These are phyloP conservation scores for Meloidogyne exigua DNA, from an alignment of 1,140 invertebrate species.

Conservation along the genomic window DNA sequence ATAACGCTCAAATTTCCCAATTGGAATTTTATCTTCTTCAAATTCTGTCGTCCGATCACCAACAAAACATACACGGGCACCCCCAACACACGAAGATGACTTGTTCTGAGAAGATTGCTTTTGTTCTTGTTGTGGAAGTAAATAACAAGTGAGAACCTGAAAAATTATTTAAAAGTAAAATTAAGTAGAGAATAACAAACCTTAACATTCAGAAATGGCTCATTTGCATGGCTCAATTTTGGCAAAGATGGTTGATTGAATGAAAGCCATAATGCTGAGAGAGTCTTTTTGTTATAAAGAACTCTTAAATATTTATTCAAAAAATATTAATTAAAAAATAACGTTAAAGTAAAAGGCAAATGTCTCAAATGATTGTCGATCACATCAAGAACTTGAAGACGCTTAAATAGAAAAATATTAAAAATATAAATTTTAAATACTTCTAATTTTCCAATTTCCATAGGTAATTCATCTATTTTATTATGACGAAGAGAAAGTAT, in stretches of 20 bases:
- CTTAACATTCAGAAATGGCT: slow-evolving; percentile 73
- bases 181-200: slow-evolving; percentile 93
- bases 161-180: not conserved
- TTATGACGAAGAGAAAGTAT: slow-evolving; percentile 94
- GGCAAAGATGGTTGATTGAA: slow-evolving; percentile 95
- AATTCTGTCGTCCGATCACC: slow-evolving; percentile 32
- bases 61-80: slow-evolving; percentile 56
- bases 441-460: slow-evolving; percentile 84
- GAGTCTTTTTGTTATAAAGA: slow-evolving; percentile 70
- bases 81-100: slow-evolving; percentile 46
- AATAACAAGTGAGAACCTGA: slow-evolving; percentile 87
- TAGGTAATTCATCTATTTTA: slow-evolving; percentile 81
- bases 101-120: slow-evolving; percentile 15
- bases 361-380: slow-evolving; percentile 93
- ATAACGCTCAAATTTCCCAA: slow-evolving; percentile 80
- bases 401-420: slow-evolving; percentile 70
- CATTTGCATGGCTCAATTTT: slow-evolving; percentile 88
- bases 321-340: slow-evolving; percentile 69
- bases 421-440: not conserved
- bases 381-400: slow-evolving; percentile 91
- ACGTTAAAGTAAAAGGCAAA: slow-evolving; percentile 85
- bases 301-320: slow-evolving; percentile 69
- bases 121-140: slow-evolving; percentile 80
- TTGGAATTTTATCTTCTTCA: slow-evolving; percentile 48
- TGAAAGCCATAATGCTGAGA: slow-evolving; percentile 96